A percentile compares a stretch with the other conserved stretches of the same genome.
phyloP scores from a whole-genome alignment of 2,888 invertebrate genomes.

The Sepiola atlantica region DNA sequence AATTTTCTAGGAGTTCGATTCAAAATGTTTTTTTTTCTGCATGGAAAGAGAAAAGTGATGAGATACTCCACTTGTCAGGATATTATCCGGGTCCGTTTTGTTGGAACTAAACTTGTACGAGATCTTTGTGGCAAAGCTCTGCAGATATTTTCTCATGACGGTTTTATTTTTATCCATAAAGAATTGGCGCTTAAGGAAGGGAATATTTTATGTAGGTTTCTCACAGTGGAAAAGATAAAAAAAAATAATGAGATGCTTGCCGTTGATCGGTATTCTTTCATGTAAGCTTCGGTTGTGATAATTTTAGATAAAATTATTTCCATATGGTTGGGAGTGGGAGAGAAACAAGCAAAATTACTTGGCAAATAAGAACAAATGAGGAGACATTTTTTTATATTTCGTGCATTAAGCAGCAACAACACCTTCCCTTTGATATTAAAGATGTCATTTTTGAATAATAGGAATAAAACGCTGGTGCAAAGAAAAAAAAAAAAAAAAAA shows the following conservation, averaged over 20 bases:
- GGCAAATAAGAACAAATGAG: not conserved
- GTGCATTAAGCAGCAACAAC: not conserved
- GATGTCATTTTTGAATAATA: not conserved
- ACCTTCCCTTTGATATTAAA: not conserved
- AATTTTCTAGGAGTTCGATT: no score
- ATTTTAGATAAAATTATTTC: conserved; percentile 19
- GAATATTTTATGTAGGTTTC: not conserved
- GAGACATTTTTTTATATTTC: not conserved
- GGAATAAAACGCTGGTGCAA: not conserved
- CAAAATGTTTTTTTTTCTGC: no score
- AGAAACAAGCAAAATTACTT: not conserved
- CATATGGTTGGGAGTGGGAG: not conserved
- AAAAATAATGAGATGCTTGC: not conserved
- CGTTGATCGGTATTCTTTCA: not conserved
- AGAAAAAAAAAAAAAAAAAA: not conserved
- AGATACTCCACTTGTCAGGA: no score
- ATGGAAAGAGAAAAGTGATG: no score
- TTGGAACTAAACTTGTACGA: no score
- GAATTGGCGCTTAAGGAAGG: not conserved
- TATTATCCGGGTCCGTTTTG: no score
- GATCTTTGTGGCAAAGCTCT: no score
- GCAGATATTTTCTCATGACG: no score
- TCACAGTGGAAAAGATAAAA: not conserved
- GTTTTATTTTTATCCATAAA: not conserved
- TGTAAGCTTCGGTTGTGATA: not conserved